phyloP scores from a whole-genome alignment of 2,113 vertebrate species.

The Eudyptes chrysolophus region DNA sequence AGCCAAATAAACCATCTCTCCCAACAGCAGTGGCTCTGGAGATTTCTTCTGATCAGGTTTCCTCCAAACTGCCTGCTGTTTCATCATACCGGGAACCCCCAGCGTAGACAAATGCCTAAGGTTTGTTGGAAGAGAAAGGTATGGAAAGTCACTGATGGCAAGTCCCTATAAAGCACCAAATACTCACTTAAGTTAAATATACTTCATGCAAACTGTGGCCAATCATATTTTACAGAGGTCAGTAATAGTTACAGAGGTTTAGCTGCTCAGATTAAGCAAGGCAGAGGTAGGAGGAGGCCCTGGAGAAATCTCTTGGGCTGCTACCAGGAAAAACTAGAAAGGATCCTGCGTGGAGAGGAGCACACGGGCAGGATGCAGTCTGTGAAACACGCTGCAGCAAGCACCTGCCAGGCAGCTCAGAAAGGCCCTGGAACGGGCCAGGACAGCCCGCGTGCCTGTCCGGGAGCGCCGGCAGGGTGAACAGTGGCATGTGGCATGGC shows the following conservation, averaged over 20 bases:
- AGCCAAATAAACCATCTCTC: neutral
- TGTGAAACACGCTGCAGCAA: neutral
- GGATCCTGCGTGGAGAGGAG: neutral
- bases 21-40: neutral
- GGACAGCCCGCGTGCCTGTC: rapidly evolving
- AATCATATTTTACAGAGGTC: neutral
- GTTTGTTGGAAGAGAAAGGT: neutral
- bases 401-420: neutral
- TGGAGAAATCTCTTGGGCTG: neutral
- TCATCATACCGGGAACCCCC: neutral
- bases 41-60: neutral
- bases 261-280: neutral
- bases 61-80: neutral
- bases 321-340: neutral
- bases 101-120: neutral
- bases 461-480: rapidly evolving
- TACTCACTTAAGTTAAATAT: neutral
- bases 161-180: neutral
- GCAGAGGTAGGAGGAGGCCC: neutral
- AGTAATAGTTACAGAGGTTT: neutral
- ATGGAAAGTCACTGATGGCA: neutral
- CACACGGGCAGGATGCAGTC: neutral
- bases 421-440: neutral
- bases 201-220: neutral
- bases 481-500: rapidly evolving